Conservation (phyloP, 2,113 vertebrate species). For the Ictalurus furcatus region DNA sequence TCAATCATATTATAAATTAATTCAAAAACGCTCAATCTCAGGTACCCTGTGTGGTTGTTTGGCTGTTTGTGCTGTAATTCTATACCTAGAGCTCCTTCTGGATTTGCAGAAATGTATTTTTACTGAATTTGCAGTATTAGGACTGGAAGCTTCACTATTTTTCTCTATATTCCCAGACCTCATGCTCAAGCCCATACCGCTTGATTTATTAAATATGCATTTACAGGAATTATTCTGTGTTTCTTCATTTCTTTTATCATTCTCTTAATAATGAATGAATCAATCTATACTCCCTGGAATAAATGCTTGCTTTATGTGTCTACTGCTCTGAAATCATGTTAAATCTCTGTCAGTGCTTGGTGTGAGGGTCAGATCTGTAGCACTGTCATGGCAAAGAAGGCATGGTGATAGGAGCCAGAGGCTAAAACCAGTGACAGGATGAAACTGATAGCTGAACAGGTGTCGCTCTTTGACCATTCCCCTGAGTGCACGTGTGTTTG, state of each 20-base stretch:
- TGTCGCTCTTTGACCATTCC: constrained; percentile 32
- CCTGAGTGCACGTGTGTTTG: not conserved
- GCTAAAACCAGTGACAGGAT: constrained; percentile 52
- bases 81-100: not conserved
- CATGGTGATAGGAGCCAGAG: constrained; percentile 23
- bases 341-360: constrained; percentile 1
- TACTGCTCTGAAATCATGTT: not conserved
- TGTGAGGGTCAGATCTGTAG: constrained; percentile 8
- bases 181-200: not conserved
- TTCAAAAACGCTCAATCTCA: not conserved
- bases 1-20: not conserved
- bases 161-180: not conserved
- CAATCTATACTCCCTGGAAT: not conserved
- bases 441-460: constrained; percentile 41
- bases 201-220: not conserved
- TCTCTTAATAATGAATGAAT: not conserved
- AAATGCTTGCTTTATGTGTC: not conserved
- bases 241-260: not conserved
- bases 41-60: not conserved
- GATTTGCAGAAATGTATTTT: not conserved
- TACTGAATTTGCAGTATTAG: not conserved
- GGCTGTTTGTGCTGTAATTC: not conserved
- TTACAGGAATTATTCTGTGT: not conserved
- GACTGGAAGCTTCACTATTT: not conserved
- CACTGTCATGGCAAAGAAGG: not conserved